phyloP scores from a whole-genome alignment of 92 coral and sea anemone species.

The Anthopleura xanthogrammica region DNA sequence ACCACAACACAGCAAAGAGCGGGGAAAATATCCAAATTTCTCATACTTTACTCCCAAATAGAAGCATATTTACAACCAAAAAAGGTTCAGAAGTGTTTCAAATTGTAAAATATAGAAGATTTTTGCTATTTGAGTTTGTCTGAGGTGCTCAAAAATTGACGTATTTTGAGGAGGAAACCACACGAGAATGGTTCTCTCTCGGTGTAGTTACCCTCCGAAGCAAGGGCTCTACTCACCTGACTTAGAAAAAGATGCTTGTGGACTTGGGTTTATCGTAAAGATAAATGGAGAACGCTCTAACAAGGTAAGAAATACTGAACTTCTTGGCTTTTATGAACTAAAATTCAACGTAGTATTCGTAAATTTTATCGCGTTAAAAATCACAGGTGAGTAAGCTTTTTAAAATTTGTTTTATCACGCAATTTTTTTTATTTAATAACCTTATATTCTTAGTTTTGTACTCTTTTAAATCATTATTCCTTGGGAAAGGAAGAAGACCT shows the following conservation, averaged over 20 bases:
- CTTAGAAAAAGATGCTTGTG: conserved; percentile 86
- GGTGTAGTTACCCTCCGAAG: conserved; percentile 72
- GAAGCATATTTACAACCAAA: neutral
- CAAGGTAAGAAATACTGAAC: conserved; percentile 51
- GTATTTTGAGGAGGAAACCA: neutral
- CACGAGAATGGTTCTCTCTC: conserved; percentile 60
- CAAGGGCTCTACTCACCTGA: conserved; percentile 90
- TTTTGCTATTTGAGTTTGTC: too few species aligned
- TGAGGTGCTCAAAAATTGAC: neutral
- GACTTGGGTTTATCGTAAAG: conserved; percentile 94
- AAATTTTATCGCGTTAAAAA: neutral
- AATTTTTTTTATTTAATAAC: too few species aligned
- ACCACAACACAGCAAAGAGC: neutral
- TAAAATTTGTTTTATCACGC: too few species aligned
- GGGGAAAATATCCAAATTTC: neutral
- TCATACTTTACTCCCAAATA: neutral
- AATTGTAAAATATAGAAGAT: neutral
- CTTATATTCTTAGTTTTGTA: too few species aligned
- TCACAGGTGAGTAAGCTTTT: neutral
- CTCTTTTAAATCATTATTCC: too few species aligned
- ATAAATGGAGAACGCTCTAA: conserved; percentile 78
- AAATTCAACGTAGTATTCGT: neutral
- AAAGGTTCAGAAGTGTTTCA: neutral
- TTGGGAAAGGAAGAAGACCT: too few species aligned
- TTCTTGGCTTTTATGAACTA: too few species aligned